Evolutionary conservation across 1,140 invertebrate genomes (phyloP).

Genomic region (Drosophila nikananu): DNA sequence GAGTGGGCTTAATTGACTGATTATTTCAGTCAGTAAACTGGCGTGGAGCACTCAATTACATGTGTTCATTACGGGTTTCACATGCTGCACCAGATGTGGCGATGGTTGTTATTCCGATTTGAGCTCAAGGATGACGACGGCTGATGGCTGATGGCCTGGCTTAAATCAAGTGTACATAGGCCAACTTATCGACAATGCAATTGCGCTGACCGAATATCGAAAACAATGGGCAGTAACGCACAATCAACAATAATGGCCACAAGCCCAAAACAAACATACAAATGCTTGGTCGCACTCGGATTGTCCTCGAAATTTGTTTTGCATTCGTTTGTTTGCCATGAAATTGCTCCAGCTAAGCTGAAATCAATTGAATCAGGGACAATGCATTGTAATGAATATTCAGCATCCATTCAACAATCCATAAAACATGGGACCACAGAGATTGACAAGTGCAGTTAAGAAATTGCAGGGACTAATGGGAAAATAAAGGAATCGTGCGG

Average conservation of each 20-base stretch:
- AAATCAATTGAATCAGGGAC: slow-evolving; percentile 58
- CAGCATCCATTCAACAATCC: slow-evolving; percentile 25
- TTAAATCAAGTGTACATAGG: slow-evolving; percentile 52
- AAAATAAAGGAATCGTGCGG: slow-evolving; percentile 17
- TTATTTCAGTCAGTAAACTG: slow-evolving; percentile 52
- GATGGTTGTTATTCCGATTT: slow-evolving; percentile 19
- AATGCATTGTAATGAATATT: slow-evolving; percentile 53
- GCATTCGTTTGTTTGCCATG: slow-evolving; percentile 39
- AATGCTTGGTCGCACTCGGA: slow-evolving; percentile 7
- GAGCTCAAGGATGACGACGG: slow-evolving; percentile 16
- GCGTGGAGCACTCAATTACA: slow-evolving; percentile 40
- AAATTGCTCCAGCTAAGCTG: slow-evolving; percentile 42
- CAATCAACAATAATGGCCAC: slow-evolving; percentile 70
- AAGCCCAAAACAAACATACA: slow-evolving; percentile 36
- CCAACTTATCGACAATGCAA: slow-evolving; percentile 44
- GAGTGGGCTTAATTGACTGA: slow-evolving; percentile 61
- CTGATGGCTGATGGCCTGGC: slow-evolving; percentile 29
- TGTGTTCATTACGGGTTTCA: slow-evolving; percentile 36
- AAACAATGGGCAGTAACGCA: slow-evolving; percentile 52
- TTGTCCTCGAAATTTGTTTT: slow-evolving; percentile 26
- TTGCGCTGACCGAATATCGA: slow-evolving; percentile 15
- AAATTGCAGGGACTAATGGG: slow-evolving; percentile 17
- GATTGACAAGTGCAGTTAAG: slow-evolving; percentile 28
- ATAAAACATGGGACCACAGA: slow-evolving; percentile 36
- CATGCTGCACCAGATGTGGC: slow-evolving; percentile 17